These are phyloP conservation scores for Dendrolimus kikuchii DNA, from an alignment of 1,140 invertebrate species.

Conservation along the genomic window DNA sequence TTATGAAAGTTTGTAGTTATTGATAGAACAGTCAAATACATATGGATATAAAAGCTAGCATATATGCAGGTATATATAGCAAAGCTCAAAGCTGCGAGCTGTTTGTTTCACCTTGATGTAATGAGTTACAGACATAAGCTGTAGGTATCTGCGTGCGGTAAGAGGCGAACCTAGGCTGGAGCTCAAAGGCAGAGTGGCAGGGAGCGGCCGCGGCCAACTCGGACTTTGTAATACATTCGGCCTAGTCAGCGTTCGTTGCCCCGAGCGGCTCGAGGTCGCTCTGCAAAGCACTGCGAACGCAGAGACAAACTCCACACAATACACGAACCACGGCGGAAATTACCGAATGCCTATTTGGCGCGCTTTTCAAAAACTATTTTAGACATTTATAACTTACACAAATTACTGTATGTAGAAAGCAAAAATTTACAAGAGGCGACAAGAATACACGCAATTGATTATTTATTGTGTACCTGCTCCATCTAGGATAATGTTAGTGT, in stretches of 20 bases:
- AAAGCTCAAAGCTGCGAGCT: conserved; percentile 20
- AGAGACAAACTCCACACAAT: conserved; percentile 21
- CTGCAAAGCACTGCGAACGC: conserved; percentile 23
- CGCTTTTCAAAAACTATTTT: conserved; percentile 16
- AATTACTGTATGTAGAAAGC: too few relatives aligned
- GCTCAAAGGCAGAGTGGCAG: conserved; percentile 57
- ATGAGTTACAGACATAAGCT: conserved; percentile 48
- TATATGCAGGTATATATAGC: conserved; percentile 1
- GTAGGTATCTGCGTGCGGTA: conserved; percentile 49
- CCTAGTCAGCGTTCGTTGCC: conserved; percentile 69
- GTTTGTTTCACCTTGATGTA: conserved; percentile 58
- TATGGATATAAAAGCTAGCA: not conserved
- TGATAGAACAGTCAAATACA: too few relatives aligned
- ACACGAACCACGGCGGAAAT: conserved; percentile 28
- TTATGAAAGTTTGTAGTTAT: conserved; percentile 5
- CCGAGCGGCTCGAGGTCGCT: conserved; percentile 50
- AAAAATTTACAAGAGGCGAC: too few relatives aligned
- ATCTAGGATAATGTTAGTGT: too few relatives aligned
- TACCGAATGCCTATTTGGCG: conserved; percentile 24
- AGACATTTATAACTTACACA: too few relatives aligned
- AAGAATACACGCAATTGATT: too few relatives aligned
- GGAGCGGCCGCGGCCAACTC: conserved; percentile 58
- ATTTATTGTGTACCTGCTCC: too few relatives aligned
- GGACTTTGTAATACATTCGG: conserved; percentile 70
- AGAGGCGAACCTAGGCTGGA: conserved; percentile 62